Conservation (phyloP, 2,113 vertebrate genomes). For the Butastur rufipennis region DNA sequence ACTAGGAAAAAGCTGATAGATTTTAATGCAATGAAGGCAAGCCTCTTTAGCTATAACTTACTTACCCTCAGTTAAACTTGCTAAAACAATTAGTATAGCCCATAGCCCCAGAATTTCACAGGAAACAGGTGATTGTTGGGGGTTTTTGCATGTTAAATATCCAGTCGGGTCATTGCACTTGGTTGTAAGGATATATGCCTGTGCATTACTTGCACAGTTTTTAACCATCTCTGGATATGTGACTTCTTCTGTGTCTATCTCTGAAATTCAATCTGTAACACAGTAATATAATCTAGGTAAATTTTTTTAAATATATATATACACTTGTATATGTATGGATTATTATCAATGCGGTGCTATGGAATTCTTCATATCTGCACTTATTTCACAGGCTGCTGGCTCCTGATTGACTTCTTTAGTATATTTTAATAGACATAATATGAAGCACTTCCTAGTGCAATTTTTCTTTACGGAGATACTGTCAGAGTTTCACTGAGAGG, state of each 20-base stretch:
- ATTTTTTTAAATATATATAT: not conserved
- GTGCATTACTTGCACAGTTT: not conserved
- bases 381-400: not conserved
- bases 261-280: not conserved
- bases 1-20: not conserved
- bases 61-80: not conserved
- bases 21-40: not conserved
- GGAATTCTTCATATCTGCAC: not conserved
- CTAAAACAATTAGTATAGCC: not conserved
- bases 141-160: not conserved
- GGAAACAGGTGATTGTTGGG: not conserved
- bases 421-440: not conserved
- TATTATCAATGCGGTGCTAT: not conserved
- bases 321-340: not conserved
- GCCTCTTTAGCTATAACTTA: not conserved
- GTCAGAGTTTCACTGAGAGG: not conserved
- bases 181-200: not conserved
- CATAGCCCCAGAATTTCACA: not conserved
- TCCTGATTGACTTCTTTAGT: not conserved
- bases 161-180: not conserved
- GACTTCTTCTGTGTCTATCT: not conserved
- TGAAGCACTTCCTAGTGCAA: not conserved
- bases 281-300: not conserved
- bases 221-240: not conserved
- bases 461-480: not conserved